Evolutionary conservation across 2,888 invertebrate species (phyloP), one percentile per base, ranked within the genome.

Genomic region (Acrobasis consociella): DNA sequence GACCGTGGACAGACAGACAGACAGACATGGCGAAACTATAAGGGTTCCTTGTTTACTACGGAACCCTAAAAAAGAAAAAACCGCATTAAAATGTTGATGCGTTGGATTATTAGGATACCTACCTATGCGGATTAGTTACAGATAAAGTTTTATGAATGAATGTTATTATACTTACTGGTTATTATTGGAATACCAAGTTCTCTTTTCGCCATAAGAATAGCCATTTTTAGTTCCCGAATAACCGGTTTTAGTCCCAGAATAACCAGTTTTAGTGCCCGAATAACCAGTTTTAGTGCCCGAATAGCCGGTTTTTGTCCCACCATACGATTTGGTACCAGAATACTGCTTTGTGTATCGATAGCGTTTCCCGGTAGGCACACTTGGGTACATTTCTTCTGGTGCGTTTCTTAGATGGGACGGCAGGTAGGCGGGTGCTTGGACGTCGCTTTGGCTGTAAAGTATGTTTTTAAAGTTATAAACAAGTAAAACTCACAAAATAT

Each of bases 381-480:
- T 42, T 11, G 51, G 56, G 22, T 42, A 56, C 11, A n/a, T 42
- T 11, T 42, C 42, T 7, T 56, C 56, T 17, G 56, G 42, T 22
- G 56, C 42, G 22, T 80, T 82, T 64, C 73, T 85, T 58, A 83
- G 64, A 66, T 89, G 85, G 0, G 86, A 46, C 0, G 91, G 91
- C 11, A 81, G 70, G 69, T 92, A 91, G 0, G 78, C 70, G 0
- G 91, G 90, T 0, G 91, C 89, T 69, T 85, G 77, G 0, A 90
- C 90, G 64, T 91, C 91, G 1, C 89, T 83, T 86, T 89, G 89
- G 3, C 91, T 91, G 75, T 1, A 75, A 77, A 65, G 65, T 22
- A 31, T 62, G 39, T 31, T 49, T 58, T 58, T 62, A 49, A 37
- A 62, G 10, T 13, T 11, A 31, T 55, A 16, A 1, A 10, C 16